phyloP scores from a whole-genome alignment of 2,888 invertebrate species.

The Chorisops tibialis region DNA sequence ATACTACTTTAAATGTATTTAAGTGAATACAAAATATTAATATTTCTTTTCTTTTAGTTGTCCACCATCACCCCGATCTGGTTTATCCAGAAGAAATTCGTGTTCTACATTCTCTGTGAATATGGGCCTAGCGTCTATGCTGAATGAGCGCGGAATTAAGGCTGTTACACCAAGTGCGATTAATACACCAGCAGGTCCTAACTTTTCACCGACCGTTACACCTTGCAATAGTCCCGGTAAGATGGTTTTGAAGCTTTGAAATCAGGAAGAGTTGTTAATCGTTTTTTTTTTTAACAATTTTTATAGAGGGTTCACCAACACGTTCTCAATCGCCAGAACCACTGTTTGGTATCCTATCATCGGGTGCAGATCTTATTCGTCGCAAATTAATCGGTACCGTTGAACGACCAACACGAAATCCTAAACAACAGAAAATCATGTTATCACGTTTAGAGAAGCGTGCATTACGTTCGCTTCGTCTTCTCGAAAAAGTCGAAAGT shows the following conservation, averaged over 20 bases:
- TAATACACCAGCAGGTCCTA: conserved; percentile 62
- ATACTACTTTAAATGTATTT: not conserved
- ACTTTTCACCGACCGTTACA: conserved; percentile 78
- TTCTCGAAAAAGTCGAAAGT: conserved; percentile 66
- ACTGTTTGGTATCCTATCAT: conserved; percentile 58
- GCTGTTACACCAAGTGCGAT: conserved; percentile 67
- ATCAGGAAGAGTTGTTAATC: not conserved
- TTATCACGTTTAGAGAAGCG: conserved; percentile 49
- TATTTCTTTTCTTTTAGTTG: conserved; percentile 40
- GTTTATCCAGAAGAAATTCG: conserved; percentile 73
- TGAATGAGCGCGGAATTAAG: conserved; percentile 74
- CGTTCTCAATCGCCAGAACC: conserved; percentile 52
- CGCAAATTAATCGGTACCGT: conserved; percentile 60
- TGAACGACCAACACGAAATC: conserved; percentile 43
- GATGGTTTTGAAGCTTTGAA: not conserved
- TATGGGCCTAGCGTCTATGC: conserved; percentile 67
- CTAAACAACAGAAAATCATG: conserved; percentile 47
- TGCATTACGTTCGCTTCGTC: conserved; percentile 55
- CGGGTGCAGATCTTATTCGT: conserved; percentile 64
- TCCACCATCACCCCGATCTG: conserved; percentile 52
- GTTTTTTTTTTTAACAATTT: not conserved
- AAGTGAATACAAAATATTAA: not conserved
- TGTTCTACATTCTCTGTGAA: conserved; percentile 74
- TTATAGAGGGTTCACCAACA: conserved; percentile 56
- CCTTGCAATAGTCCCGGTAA: conserved; percentile 80